Percentiles rank a stretch among this genome's conserved stretches.
These are phyloP conservation scores for Plectropomus leopardus DNA, from an alignment of 2,113 vertebrate genomes.

Conservation along the genomic window DNA sequence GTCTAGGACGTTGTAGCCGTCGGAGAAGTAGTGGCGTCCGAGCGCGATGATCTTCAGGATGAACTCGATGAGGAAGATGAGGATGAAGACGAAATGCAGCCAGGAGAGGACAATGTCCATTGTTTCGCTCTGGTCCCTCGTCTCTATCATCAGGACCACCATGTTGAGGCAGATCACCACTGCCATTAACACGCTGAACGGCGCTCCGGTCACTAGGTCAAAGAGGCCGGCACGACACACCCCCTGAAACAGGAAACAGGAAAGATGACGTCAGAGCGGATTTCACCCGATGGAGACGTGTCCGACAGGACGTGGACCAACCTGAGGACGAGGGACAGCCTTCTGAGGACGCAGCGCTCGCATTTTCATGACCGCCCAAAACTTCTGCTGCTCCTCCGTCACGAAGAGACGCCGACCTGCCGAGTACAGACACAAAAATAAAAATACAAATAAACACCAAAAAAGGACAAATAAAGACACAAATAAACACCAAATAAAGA, in stretches of 20 bases:
- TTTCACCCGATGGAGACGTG: no score
- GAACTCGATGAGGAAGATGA: conserved; percentile 91
- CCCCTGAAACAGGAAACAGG: conserved; percentile 14
- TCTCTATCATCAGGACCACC: conserved; percentile 89
- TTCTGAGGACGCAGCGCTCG: no score
- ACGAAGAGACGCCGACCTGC: no score
- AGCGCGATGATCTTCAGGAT: conserved; percentile 91
- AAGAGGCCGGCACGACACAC: conserved; percentile 83
- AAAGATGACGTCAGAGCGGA: not conserved
- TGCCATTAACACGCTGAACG: conserved; percentile 89
- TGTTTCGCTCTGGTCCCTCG: conserved; percentile 81
- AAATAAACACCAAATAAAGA: no score
- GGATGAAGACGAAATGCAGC: conserved; percentile 87
- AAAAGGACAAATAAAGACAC: no score
- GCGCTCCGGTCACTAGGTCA: conserved; percentile 89
- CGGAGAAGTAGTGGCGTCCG: conserved; percentile 88
- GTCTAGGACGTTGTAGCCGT: conserved; percentile 92
- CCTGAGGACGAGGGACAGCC: no score
- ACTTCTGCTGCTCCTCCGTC: no score
- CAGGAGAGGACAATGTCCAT: conserved; percentile 83
- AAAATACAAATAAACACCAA: no score
- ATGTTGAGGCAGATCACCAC: no score
- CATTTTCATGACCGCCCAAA: no score
- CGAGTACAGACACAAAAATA: no score
- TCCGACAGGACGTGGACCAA: no score